phyloP scores from a whole-genome alignment of 2,888 invertebrate genomes.

The Melanchra persicariae region DNA sequence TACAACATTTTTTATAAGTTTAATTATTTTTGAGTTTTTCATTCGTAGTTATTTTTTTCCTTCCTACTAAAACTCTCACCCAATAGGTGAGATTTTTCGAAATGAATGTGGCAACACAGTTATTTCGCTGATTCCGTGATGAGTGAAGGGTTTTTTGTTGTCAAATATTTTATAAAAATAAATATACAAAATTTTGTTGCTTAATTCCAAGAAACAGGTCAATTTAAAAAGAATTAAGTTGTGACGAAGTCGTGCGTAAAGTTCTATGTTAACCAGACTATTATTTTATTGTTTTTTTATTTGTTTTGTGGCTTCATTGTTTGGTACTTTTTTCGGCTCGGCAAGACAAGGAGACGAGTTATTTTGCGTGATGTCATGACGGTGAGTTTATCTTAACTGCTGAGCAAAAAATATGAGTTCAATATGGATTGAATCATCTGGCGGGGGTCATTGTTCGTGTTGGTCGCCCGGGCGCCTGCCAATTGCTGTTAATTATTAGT shows the following conservation, averaged over 20 bases:
- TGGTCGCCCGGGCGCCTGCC: slow-evolving; percentile 70
- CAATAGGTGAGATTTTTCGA: neutral
- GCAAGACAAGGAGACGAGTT: slow-evolving; percentile 67
- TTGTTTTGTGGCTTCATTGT: slow-evolving; percentile 70
- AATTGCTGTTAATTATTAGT: slow-evolving; percentile 81
- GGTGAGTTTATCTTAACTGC: slow-evolving; percentile 77
- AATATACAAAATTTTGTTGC: slow-evolving; percentile 41
- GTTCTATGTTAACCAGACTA: slow-evolving; percentile 41
- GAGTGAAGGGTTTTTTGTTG: slow-evolving; percentile 69
- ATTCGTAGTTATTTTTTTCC: neutral
- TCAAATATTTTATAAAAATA: slow-evolving; percentile 65
- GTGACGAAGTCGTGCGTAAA: slow-evolving; percentile 26
- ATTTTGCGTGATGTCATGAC: slow-evolving; percentile 79
- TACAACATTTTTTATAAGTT: neutral
- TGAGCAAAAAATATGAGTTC: slow-evolving; percentile 34
- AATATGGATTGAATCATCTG: slow-evolving; percentile 61
- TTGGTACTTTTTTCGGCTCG: slow-evolving; percentile 53
- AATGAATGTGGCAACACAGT: slow-evolving; percentile 47
- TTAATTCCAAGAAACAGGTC: slow-evolving; percentile 22
- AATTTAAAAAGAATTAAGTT: slow-evolving; percentile 3
- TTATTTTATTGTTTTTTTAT: slow-evolving; percentile 40
- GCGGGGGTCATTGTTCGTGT: slow-evolving; percentile 79
- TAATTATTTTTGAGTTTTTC: neutral
- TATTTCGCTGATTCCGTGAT: slow-evolving; percentile 45
- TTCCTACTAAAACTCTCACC: neutral